These are phyloP conservation scores for Hylia prasina DNA, from an alignment of 2,113 vertebrate genomes.

Conservation along the genomic window DNA sequence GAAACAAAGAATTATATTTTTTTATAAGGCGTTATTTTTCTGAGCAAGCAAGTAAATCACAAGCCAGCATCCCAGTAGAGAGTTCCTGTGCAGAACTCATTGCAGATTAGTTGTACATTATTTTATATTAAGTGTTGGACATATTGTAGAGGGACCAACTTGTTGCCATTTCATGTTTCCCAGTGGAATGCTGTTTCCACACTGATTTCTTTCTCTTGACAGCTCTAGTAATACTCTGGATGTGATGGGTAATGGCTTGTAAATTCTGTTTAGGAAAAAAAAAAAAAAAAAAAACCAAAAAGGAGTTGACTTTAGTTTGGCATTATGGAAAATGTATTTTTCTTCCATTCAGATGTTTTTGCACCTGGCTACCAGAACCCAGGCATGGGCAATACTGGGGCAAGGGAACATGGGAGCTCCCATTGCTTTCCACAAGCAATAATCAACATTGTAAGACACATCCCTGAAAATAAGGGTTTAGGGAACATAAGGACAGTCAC, in stretches of 20 bases:
- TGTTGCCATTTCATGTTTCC: slow-evolving; percentile 26
- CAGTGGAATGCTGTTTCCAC: not conserved
- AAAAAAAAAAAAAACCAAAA: not conserved
- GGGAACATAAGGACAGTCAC: not conserved
- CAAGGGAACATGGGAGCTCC: not conserved
- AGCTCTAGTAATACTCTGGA: not conserved
- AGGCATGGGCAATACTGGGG: accelerated
- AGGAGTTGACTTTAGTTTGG: not conserved
- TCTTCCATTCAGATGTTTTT: not conserved
- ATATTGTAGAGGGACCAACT: not conserved
- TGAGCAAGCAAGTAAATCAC: not conserved
- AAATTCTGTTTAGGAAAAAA: not conserved
- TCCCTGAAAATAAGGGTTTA: not conserved
- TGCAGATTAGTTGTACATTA: slow-evolving; percentile 43
- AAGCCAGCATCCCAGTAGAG: not conserved
- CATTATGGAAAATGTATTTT: not conserved
- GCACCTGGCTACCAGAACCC: not conserved
- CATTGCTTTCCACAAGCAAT: not conserved
- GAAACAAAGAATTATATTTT: not conserved
- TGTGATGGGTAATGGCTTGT: not conserved
- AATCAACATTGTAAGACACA: not conserved
- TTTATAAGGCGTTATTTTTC: not conserved
- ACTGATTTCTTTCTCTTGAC: slow-evolving; percentile 1
- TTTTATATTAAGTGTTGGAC: slow-evolving; percentile 31
- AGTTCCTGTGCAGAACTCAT: not conserved